phyloP scores from a whole-genome alignment of 2,113 vertebrate genomes.

The Dicrurus megarhynchus region DNA sequence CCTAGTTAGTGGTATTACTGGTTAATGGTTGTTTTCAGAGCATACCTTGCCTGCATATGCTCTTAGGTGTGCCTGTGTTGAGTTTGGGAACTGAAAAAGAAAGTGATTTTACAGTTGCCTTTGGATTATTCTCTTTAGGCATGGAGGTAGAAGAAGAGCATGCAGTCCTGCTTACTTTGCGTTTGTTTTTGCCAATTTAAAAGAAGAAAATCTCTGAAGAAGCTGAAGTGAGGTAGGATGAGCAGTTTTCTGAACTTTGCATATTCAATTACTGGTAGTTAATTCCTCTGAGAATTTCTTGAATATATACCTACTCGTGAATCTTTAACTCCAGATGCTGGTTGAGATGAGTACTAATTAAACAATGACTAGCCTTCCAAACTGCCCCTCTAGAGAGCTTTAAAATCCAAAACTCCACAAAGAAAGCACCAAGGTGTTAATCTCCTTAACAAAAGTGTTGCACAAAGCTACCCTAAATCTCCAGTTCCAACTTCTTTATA shows the following conservation, averaged over 20 bases:
- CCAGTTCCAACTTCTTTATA: neutral
- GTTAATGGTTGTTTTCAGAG: neutral
- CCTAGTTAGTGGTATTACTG: neutral
- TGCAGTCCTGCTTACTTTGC: neutral
- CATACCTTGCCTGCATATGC: neutral
- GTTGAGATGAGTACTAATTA: slow-evolving; percentile 40
- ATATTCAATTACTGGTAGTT: neutral
- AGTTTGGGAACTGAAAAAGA: neutral
- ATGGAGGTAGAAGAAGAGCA: neutral
- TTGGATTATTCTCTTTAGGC: neutral
- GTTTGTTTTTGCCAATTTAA: neutral
- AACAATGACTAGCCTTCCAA: slow-evolving; percentile 26
- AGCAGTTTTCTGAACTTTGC: neutral
- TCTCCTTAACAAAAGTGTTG: neutral
- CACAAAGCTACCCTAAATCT: neutral
- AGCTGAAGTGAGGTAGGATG: neutral
- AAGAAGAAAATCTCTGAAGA: slow-evolving; percentile 17
- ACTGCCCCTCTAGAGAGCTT: neutral
- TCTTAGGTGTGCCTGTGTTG: neutral
- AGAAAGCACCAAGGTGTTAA: neutral
- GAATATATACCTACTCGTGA: neutral
- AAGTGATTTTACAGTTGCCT: neutral
- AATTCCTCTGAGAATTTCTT: slow-evolving; percentile 40
- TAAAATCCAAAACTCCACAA: slow-evolving; percentile 7
- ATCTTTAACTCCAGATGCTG: slow-evolving; percentile 30